A percentile compares a stretch with the other conserved stretches of the same genome.
These are phyloP conservation scores for Drosophila planitibia DNA, from an alignment of 2,888 invertebrate genomes.

Conservation along the genomic window DNA sequence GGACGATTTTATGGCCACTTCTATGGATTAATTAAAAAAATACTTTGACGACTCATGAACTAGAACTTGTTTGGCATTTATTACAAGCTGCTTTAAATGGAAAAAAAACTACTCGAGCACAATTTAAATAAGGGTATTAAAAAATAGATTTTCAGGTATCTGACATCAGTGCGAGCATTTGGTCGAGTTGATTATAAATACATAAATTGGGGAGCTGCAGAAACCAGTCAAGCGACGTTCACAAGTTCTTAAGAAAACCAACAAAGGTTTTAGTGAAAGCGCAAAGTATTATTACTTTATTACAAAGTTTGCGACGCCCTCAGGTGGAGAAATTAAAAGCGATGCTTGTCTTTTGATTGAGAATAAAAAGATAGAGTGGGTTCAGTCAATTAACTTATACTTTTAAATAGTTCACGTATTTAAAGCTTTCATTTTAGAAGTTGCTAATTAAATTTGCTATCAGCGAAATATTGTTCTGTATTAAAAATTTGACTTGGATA, in stretches of 20 bases:
- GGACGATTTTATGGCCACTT: slow-evolving; percentile 46
- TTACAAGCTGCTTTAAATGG: slow-evolving; percentile 19
- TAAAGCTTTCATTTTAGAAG: not conserved
- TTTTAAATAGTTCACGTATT: not conserved
- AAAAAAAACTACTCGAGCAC: slow-evolving; percentile 11
- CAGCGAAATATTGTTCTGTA: not conserved
- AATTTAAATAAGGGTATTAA: slow-evolving; percentile 4
- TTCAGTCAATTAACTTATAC: not conserved
- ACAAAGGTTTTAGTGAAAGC: not conserved
- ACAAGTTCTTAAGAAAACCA: slow-evolving; percentile 12
- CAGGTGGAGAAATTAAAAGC: not conserved
- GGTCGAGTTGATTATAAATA: slow-evolving; percentile 1
- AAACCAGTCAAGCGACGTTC: slow-evolving; percentile 44
- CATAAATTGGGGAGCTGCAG: slow-evolving; percentile 4
- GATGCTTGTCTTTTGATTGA: not conserved
- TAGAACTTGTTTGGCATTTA: slow-evolving; percentile 52
- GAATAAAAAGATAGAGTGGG: not conserved
- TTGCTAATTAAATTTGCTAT: not conserved
- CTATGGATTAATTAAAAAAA: slow-evolving; percentile 58
- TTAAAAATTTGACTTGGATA: slow-evolving; percentile 8
- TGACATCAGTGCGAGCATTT: slow-evolving; percentile 13
- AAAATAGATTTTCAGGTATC: not conserved
- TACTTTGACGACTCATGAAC: slow-evolving; percentile 57
- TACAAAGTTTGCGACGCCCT: slow-evolving; percentile 12
- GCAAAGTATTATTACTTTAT: slow-evolving; percentile 15